Base-by-base conservation (phyloP, 2,888 invertebrate species). In the Neocrepidodera transversa region DNA sequence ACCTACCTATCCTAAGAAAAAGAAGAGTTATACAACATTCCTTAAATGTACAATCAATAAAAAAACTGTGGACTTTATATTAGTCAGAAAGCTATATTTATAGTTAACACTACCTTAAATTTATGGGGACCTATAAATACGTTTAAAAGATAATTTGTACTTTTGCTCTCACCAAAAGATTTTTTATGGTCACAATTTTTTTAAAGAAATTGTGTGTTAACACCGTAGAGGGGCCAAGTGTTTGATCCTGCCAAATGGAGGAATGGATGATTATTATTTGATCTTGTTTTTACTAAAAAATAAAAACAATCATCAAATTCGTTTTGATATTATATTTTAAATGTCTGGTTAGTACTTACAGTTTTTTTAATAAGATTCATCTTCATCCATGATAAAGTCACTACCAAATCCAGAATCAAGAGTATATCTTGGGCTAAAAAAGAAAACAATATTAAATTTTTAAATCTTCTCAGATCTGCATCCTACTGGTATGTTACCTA, bases 381-480 rank as follows among this genome's bases (percentile, higher is more conserved):
- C 92, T 81, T 93, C 93, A 76, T 93, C 93, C 92, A 93, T 92
- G 10, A 90, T 86, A 75, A 93, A 91, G 78, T 93, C 92, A 68
- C 86, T 87, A 53, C 85, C 85, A 68, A 89, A 86, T 40, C 90
- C 90, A 45, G 91, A 91, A 80, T 93, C 93, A 65, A 88, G 83
- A 60, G 87, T 87, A 78, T 92, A 91, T 53, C 90, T 86, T 47
- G 92, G 92, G 78, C 92, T 93, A 82, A 18, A 66, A 63, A 42
- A 58, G 56, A 47, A 32, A 5, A 23, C 6, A 23, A 23, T 23
- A 23, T n/a, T n/a, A n/a, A n/a, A n/a, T n/a, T n/a, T n/a, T n/a
- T n/a, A n/a, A n/a, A n/a, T n/a, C n/a, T n/a, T n/a, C n/a, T n/a
- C n/a, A n/a, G n/a, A n/a, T n/a, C n/a, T n/a, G n/a, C n/a, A n/a